These are phyloP conservation scores for Acropternis orthonyx DNA, from an alignment of 2,797 vertebrate species.

Conservation along the genomic window DNA sequence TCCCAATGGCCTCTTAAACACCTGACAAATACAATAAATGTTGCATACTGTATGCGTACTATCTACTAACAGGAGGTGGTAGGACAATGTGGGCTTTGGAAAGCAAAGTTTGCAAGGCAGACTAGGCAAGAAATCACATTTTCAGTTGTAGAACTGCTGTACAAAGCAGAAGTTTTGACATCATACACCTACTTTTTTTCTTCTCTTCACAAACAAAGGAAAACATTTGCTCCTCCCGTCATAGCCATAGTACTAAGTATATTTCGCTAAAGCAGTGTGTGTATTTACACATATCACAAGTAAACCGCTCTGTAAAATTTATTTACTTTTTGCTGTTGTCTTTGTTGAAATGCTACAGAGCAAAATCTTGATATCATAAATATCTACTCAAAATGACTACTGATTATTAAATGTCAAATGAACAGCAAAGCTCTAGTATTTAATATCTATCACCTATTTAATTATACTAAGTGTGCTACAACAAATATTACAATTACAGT, in stretches of 20 bases:
- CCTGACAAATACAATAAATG: slow-evolving; percentile 90
- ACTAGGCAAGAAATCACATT: slow-evolving; percentile 48
- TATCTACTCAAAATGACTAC: slow-evolving; percentile 26
- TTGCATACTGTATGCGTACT: slow-evolving; percentile 79
- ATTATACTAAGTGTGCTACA: slow-evolving; percentile 70
- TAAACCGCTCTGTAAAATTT: slow-evolving; percentile 5
- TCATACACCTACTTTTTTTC: not conserved
- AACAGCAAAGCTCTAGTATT: slow-evolving; percentile 55
- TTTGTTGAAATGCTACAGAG: slow-evolving; percentile 35
- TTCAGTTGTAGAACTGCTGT: slow-evolving; percentile 15
- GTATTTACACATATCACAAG: not conserved
- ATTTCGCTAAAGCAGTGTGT: not conserved
- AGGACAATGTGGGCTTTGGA: slow-evolving; percentile 58
- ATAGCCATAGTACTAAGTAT: not conserved
- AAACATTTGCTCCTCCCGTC: not conserved
- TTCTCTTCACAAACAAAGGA: slow-evolving; percentile 38
- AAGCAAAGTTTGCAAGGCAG: slow-evolving; percentile 68
- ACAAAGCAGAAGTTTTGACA: slow-evolving; percentile 44
- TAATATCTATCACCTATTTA: slow-evolving; percentile 63
- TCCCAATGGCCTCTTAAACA: slow-evolving; percentile 87
- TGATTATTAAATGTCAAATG: slow-evolving; percentile 41
- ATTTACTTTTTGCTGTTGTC: slow-evolving; percentile 18
- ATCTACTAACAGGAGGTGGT: slow-evolving; percentile 76
- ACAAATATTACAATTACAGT: slow-evolving; percentile 80
- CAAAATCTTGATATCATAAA: slow-evolving; percentile 35